Base-by-base conservation (phyloP, 2,888 invertebrate species). In the Norana najaformis region DNA sequence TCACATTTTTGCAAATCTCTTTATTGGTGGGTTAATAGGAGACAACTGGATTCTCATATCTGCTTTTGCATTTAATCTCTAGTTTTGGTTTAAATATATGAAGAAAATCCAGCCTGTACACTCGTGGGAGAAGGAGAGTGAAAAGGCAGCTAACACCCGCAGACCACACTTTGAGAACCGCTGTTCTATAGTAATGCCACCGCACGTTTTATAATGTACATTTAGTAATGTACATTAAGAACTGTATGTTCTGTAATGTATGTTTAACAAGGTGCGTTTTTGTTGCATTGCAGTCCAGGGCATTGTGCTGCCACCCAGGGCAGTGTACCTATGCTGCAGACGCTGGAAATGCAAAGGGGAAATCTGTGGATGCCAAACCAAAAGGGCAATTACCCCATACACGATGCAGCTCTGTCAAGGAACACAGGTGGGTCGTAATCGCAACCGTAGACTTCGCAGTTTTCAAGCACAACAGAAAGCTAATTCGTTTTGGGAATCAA, bases 291-390 rank as follows among this genome's bases (percentile, higher is more conserved):
- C 94, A 96, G 96, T 92, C 97, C 98, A 1, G 97, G 97, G 0
- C 97, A 98, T 93, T 98, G 98, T 93, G 98, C 98, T 1, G 98
- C 98, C 90, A 97, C 98, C 16, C 98, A 98, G 95, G 99, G 99
- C 0, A 99, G 99, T 94, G 96, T 98, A 92, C 97, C 98, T 94
- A 97, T 97, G 16, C 96, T 98, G 18, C 96, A 97, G 92, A 96
- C 97, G 92, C 95, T 97, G 41, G 96, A 96, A 93, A 96, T 96
- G 88, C 96, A 96, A 93, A 97, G 97, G 35, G 98, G 97, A 0
- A 98, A 99, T 94, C 95, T 99, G 88, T 98, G 99, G 97, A 95
- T 97, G 90, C 96, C 97, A 92, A 90, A 82, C 89, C 99, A 99
- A 94, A 97, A 98, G 1, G 99, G 99, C 0, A 99, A 99, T 94